Conservation (phyloP, 2,888 invertebrate genomes). For the Drosophila merina region DNA sequence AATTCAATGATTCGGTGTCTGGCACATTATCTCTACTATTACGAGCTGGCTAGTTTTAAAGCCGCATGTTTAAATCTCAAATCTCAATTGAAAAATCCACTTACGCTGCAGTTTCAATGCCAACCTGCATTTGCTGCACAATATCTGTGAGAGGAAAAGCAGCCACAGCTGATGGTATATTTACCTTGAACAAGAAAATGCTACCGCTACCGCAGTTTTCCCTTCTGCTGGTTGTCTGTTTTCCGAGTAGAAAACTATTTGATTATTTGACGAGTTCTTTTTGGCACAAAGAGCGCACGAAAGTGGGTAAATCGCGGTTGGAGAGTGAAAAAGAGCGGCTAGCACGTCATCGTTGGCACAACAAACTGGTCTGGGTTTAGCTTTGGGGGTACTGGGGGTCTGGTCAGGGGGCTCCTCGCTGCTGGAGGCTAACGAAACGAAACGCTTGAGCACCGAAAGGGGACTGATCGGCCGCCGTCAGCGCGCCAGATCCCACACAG, state of each 20-base stretch:
- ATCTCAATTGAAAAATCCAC: conserved; percentile 56
- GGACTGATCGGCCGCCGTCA: conserved; percentile 63
- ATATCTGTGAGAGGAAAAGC: conserved; percentile 18
- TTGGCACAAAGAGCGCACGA: conserved; percentile 59
- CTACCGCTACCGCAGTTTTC: conserved; percentile 25
- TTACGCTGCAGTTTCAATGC: conserved; percentile 23
- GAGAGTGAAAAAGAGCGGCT: conserved; percentile 39
- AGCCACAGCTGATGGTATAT: conserved; percentile 47
- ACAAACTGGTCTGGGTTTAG: conserved; percentile 65
- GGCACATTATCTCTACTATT: conserved; percentile 33
- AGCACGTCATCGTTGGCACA: conserved; percentile 53
- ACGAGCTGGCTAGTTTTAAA: conserved; percentile 28
- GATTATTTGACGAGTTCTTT: conserved; percentile 44
- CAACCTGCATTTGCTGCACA: conserved; percentile 25
- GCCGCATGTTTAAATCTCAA: conserved; percentile 42
- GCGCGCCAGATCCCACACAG: conserved; percentile 45
- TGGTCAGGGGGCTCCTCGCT: conserved; percentile 24
- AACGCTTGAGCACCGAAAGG: conserved; percentile 64
- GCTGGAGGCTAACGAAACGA: conserved; percentile 60
- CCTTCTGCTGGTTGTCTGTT: conserved; percentile 25
- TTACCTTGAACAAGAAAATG: conserved; percentile 63
- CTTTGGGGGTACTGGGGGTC: conserved; percentile 25
- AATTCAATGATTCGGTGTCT: conserved; percentile 46
- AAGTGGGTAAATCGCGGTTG: conserved; percentile 24
- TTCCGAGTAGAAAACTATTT: conserved; percentile 47